A percentile compares a stretch with the other conserved stretches of the same genome.
These are phyloP conservation scores for Rhabdomys pumilio DNA, from an alignment of 2,797 vertebrate genomes.

Conservation along the genomic window DNA sequence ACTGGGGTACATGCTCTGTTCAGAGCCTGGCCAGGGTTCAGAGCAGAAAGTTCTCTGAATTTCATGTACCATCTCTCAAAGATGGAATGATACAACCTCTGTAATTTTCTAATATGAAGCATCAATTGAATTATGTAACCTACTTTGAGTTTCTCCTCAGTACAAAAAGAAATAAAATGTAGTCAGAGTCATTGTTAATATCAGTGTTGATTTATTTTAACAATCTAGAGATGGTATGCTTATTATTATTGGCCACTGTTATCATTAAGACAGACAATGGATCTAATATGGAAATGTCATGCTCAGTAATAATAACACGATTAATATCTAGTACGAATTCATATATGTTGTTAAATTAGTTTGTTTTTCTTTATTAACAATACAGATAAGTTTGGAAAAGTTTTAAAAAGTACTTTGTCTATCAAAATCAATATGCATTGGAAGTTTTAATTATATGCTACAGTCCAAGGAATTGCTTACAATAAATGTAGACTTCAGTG, in stretches of 20 bases:
- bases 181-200: background rate
- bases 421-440: background rate
- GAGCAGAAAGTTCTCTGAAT: background rate
- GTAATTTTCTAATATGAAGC: background rate
- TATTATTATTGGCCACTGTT: slow-evolving; percentile 17
- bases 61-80: background rate
- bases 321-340: slow-evolving; percentile 56
- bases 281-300: slow-evolving; percentile 49
- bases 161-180: background rate
- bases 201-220: slow-evolving; percentile 59
- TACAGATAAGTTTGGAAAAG: slow-evolving; percentile 24
- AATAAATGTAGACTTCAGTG: slow-evolving; percentile 4
- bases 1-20: background rate
- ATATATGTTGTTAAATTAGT: background rate
- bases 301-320: slow-evolving; percentile 35
- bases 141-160: slow-evolving; percentile 27
- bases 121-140: background rate
- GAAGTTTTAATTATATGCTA: slow-evolving; percentile 51
- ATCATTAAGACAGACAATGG: slow-evolving; percentile 37
- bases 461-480: slow-evolving; percentile 64
- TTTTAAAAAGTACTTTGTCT: slow-evolving; percentile 14
- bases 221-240: slow-evolving; percentile 5
- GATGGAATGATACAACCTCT: background rate
- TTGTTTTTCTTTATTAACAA: slow-evolving; percentile 23
- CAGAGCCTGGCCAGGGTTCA: background rate